These are phyloP conservation scores for Temnothorax nylanderi DNA, from an alignment of 1,140 invertebrate species.

Conservation along the genomic window DNA sequence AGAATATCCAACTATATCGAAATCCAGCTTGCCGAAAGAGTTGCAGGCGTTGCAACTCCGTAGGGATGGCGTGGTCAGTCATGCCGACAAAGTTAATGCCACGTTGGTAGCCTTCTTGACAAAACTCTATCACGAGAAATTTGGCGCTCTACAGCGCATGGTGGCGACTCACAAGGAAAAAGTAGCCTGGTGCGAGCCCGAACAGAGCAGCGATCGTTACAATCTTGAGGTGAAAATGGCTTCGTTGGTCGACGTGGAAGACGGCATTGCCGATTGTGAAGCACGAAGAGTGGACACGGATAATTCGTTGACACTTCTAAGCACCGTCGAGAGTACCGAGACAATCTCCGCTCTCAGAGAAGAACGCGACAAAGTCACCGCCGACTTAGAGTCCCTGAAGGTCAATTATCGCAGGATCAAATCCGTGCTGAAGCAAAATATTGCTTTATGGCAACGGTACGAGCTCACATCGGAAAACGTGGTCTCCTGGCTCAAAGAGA, in stretches of 20 bases:
- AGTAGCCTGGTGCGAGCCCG: constrained; percentile 95
- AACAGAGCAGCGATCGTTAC: constrained; percentile 94
- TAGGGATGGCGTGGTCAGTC: constrained; percentile 90
- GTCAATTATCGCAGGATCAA: constrained; percentile 90
- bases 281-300: constrained; percentile 89
- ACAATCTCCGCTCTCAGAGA: constrained; percentile 87
- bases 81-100: constrained; percentile 93
- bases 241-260: constrained; percentile 92
- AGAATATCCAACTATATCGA: constrained; percentile 92
- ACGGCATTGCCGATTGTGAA: constrained; percentile 90
- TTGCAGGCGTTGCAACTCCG: constrained; percentile 91
- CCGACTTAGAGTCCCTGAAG: constrained; percentile 90
- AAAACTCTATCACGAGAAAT: constrained; percentile 95
- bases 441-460: constrained; percentile 93
- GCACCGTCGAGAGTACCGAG: constrained; percentile 89
- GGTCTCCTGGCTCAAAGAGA: constrained; percentile 94
- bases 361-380: constrained; percentile 88
- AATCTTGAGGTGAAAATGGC: constrained; percentile 96
- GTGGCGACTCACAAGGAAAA: constrained; percentile 94
- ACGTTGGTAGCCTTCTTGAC: constrained; percentile 93
- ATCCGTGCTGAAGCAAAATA: constrained; percentile 89
- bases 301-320: constrained; percentile 89
- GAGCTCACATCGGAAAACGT: constrained; percentile 92
- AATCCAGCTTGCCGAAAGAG: constrained; percentile 92
- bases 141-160: constrained; percentile 92